phyloP scores from a whole-genome alignment of 1,140 invertebrate genomes.

The Trichomalopsis sarcophagae region DNA sequence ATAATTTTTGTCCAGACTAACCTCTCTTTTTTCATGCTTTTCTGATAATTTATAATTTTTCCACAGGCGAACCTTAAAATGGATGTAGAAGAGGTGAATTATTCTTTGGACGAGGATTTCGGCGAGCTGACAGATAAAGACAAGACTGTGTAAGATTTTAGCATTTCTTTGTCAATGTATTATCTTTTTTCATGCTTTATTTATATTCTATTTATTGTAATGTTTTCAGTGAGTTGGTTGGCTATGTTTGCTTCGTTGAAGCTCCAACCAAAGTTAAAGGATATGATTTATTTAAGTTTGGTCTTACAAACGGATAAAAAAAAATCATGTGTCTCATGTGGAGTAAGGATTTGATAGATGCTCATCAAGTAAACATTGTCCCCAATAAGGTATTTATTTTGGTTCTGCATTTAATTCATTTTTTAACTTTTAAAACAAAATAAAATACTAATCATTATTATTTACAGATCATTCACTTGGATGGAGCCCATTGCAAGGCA shows the following conservation, averaged over 20 bases:
- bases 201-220: no score
- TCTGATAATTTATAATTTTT: no score
- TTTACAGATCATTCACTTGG: background rate
- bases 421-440: background rate
- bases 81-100: no score
- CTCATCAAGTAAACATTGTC: background rate
- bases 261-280: background rate
- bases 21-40: no score
- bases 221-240: background rate
- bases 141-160: no score
- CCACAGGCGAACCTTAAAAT: no score
- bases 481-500: background rate
- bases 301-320: background rate
- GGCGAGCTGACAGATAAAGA: no score
- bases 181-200: no score
- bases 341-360: background rate
- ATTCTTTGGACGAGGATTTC: no score
- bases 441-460: background rate
- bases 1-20: no score
- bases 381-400: background rate
- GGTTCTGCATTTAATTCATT: background rate
- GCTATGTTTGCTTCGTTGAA: background rate
- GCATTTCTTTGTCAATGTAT: no score
- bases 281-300: conserved; percentile 2
- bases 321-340: background rate